phyloP scores from a whole-genome alignment of 2,888 invertebrate genomes.

The Pristionchus fissidentatus region DNA sequence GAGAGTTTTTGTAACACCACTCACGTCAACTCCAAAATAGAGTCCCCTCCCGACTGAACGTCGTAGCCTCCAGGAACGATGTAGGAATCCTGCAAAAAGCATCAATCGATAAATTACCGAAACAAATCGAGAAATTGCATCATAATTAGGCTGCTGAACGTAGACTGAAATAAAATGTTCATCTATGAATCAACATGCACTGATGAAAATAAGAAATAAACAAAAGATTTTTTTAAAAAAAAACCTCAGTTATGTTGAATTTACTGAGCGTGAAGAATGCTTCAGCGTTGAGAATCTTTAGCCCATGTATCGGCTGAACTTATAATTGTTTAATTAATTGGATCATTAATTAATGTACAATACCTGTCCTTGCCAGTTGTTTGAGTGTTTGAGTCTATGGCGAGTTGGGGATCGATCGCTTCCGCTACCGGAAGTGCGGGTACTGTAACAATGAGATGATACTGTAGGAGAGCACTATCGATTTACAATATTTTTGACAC shows the following conservation, averaged over 20 bases:
- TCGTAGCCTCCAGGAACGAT: constrained; percentile 18
- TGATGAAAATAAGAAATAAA: no score
- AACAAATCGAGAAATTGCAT: not conserved
- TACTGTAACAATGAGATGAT: no score
- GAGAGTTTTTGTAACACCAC: no score
- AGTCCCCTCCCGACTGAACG: not conserved
- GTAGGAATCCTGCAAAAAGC: not conserved
- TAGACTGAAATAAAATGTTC: no score
- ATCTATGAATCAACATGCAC: no score
- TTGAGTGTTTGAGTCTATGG: not conserved
- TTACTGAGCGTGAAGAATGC: constrained; percentile 16
- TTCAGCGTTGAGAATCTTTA: constrained; percentile 1
- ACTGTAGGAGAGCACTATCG: no score
- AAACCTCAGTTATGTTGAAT: not conserved
- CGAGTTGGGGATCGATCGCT: not conserved
- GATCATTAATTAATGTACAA: not conserved
- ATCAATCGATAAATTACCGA: not conserved
- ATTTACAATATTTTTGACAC: no score
- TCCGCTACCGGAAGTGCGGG: not conserved
- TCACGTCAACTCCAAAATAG: not conserved
- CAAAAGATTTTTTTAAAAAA: not conserved
- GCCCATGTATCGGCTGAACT: not conserved
- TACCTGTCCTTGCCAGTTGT: constrained; percentile 1
- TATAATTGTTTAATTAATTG: not conserved
- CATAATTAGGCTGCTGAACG: no score